Evolutionary conservation across 2,797 vertebrate genomes (phyloP).

Genomic region (Arnoldichthys spilopterus): DNA sequence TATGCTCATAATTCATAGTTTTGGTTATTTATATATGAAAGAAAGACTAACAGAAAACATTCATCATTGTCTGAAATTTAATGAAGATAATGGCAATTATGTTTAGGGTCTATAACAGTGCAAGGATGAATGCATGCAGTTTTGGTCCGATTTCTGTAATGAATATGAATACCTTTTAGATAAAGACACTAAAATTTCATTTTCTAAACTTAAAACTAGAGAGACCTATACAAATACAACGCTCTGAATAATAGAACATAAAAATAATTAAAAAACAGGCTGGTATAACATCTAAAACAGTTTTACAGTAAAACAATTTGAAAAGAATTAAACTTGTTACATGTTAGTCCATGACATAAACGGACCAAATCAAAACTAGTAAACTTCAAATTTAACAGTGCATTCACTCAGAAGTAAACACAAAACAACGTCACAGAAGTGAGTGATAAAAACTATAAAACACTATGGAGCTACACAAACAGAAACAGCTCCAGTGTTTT

Average conservation of each 20-base stretch:
- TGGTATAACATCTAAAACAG: not conserved
- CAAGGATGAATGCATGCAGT: not conserved
- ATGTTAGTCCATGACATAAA: not conserved
- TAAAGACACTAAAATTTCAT: not conserved
- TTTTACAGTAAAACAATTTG: not conserved
- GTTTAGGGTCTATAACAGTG: not conserved
- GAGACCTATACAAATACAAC: not conserved
- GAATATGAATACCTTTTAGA: not conserved
- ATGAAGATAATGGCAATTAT: not conserved
- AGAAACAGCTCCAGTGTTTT: constrained; percentile 78
- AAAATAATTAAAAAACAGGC: constrained; percentile 26
- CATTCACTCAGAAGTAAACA: not conserved
- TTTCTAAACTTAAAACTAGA: not conserved
- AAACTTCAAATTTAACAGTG: no score
- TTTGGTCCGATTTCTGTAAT: not conserved
- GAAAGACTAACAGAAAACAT: no score
- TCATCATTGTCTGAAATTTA: not conserved
- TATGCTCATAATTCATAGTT: not conserved
- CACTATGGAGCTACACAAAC: constrained; percentile 67
- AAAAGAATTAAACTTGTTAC: no score
- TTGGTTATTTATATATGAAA: no score
- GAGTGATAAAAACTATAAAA: not conserved
- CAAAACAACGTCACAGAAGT: not conserved
- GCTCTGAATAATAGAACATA: not conserved
- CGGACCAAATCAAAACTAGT: not conserved